Evolutionary conservation across 2,113 vertebrate species (phyloP).

Genomic region (Pardalotus punctatus): DNA sequence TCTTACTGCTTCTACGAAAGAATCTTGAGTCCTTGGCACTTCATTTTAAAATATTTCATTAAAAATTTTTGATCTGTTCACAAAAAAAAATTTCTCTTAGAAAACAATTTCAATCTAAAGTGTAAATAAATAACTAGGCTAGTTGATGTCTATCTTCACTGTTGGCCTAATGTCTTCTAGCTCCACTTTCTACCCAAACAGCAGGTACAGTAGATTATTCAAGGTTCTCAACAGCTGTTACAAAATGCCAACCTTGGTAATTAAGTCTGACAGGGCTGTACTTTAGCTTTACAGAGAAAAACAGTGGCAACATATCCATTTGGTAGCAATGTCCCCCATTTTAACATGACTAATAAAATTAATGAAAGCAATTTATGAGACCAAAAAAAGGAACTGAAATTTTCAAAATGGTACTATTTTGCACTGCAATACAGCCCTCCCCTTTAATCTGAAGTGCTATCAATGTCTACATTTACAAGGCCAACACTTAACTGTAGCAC

Average conservation of each 20-base stretch:
- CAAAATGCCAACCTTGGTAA: slow-evolving; percentile 67
- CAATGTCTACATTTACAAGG: not conserved
- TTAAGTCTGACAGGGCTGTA: slow-evolving; percentile 41
- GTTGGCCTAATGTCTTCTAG: not conserved
- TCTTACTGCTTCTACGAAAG: not conserved
- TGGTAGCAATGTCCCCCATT: not conserved
- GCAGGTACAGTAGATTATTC: not conserved
- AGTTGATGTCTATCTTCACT: not conserved
- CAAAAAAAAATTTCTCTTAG: not conserved
- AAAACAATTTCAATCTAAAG: not conserved
- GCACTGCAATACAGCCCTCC: not conserved
- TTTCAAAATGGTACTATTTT: not conserved
- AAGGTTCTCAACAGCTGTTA: slow-evolving; percentile 57
- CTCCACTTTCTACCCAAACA: slow-evolving; percentile 32
- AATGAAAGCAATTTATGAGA: not conserved
- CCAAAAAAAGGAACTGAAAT: fast-evolving
- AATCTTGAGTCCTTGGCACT: not conserved
- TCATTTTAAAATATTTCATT: not conserved
- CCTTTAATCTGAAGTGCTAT: not conserved
- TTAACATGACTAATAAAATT: not conserved
- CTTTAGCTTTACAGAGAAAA: slow-evolving; percentile 37
- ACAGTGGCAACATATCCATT: not conserved
- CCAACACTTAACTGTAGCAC: not conserved
- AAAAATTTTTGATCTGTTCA: not conserved
- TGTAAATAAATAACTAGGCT: not conserved